Evolutionary conservation across 2,113 vertebrate genomes (phyloP), one percentile per base, ranked within the genome.

Genomic region (Cariama cristata): DNA sequence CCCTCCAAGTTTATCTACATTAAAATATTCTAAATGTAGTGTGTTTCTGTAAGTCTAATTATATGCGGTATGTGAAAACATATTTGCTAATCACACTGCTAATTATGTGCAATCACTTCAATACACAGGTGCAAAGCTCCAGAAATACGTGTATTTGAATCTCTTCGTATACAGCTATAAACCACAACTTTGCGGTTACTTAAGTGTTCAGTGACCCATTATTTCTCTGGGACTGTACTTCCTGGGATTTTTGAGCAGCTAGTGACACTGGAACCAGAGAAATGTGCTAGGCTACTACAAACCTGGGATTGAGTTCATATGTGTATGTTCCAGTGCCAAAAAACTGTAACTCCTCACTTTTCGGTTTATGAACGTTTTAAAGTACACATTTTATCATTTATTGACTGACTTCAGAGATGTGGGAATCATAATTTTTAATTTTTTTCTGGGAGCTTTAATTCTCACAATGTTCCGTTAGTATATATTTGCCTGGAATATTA

Each of bases 31-130:
- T 91, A 97, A 96, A 96, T 87, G 93, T 83, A 74, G 74, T 96
- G 89, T 97, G 95, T 97, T 97, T 96, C 96, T 95, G 87, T 97
- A 96, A 79, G 95, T 94, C 87, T 97, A 96, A 97, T 97, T 97
- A 94, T 91, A 96, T 91, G 77, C 91, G 0, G 77, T 88, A 94
- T 97, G 80, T 32, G 71, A 96, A 97, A 97, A 96, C 95, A 96
- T 95, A 97, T 96, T 97, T 62, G 84, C 93, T 96, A 96, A 97
- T 97, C 91, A 95, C 83, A 81, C 55, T 88, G 68, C 91, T 91
- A 96, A 96, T 97, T 97, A 96, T 28, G 82, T 90, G 91, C 96
- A 96, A 96, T 97, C 96, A 96, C 94, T 97, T 97, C 91, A 97
- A 95, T 85, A 95, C 79, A 94, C 96, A 97, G 96, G 96, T 97